phyloP scores from a whole-genome alignment of 2,888 invertebrate species.

The Sarcophaga carnaria region DNA sequence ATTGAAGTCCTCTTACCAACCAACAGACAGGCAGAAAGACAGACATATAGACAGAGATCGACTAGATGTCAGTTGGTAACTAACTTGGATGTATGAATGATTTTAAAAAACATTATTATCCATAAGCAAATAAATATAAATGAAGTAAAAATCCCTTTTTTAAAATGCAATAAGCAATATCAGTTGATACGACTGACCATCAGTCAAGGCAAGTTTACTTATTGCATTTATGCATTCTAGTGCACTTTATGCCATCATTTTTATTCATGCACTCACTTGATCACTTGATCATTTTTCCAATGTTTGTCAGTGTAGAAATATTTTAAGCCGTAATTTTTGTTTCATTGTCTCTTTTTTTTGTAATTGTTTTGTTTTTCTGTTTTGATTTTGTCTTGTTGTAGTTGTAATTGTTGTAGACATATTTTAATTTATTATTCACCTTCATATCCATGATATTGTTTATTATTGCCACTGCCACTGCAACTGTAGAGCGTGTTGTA shows the following conservation, averaged over 20 bases:
- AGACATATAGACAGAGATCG: background rate
- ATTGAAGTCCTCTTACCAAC: slow-evolving; percentile 47
- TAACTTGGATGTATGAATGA: background rate
- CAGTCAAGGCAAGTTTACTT: slow-evolving; percentile 52
- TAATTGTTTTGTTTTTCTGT: background rate
- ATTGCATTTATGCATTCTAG: slow-evolving; percentile 56
- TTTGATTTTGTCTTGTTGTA: background rate
- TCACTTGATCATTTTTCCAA: slow-evolving; percentile 32
- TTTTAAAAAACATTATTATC: slow-evolving; percentile 2
- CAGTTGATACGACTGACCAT: slow-evolving; percentile 54
- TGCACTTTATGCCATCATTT: slow-evolving; percentile 43
- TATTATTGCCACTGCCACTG: slow-evolving; percentile 9
- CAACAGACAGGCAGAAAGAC: slow-evolving; percentile 6
- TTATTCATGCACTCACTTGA: slow-evolving; percentile 13
- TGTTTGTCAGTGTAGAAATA: slow-evolving; percentile 54
- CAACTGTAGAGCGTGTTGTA: background rate
- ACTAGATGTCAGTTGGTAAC: slow-evolving; percentile 23
- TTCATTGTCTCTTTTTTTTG: slow-evolving; percentile 4
- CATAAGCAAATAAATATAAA: background rate
- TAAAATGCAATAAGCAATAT: slow-evolving; percentile 52
- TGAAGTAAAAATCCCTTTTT: slow-evolving; percentile 29
- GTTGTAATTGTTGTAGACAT: slow-evolving; percentile 21
- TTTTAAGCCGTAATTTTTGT: slow-evolving; percentile 21
- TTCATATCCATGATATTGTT: slow-evolving; percentile 59
- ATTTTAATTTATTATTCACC: slow-evolving; percentile 61